phyloP scores from a whole-genome alignment of 2,888 invertebrate genomes.

The Hipparchia semele region DNA sequence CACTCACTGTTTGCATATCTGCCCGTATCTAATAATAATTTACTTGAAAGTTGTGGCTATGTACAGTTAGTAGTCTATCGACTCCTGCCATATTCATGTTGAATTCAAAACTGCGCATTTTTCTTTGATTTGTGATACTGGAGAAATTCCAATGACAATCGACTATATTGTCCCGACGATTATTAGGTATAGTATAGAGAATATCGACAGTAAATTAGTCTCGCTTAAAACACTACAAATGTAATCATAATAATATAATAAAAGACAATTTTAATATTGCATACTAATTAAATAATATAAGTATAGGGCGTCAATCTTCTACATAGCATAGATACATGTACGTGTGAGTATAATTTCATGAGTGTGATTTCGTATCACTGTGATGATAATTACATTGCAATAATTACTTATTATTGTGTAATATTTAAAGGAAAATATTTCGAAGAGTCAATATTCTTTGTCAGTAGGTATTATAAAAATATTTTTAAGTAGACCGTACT shows the following conservation, averaged over 20 bases:
- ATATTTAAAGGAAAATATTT: not conserved
- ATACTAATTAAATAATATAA: conserved; percentile 13
- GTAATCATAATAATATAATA: conserved; percentile 3
- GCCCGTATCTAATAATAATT: conserved; percentile 69
- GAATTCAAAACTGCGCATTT: conserved; percentile 68
- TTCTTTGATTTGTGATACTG: conserved; percentile 70
- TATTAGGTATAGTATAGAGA: conserved; percentile 80
- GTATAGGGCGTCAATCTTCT: conserved; percentile 38
- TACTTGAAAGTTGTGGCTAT: conserved; percentile 78
- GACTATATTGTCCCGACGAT: conserved; percentile 65
- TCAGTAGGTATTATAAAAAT: not conserved
- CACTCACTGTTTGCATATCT: conserved; percentile 75
- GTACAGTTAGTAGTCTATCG: conserved; percentile 72
- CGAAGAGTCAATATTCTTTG: conserved; percentile 1
- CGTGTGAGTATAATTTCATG: conserved; percentile 37
- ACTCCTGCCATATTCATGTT: conserved; percentile 77
- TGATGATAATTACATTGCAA: not conserved
- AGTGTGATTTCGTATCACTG: conserved; percentile 27
- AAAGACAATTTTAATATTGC: conserved; percentile 3
- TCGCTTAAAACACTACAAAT: conserved; percentile 46
- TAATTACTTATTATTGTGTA: conserved; percentile 1
- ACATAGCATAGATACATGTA: conserved; percentile 31
- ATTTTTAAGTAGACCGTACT: not conserved
- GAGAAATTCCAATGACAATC: conserved; percentile 72
- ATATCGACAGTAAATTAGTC: conserved; percentile 48